Evolutionary conservation across 2,113 vertebrate genomes (phyloP), one percentile per base, ranked within the genome.

Genomic region (Trinectes maculatus): DNA sequence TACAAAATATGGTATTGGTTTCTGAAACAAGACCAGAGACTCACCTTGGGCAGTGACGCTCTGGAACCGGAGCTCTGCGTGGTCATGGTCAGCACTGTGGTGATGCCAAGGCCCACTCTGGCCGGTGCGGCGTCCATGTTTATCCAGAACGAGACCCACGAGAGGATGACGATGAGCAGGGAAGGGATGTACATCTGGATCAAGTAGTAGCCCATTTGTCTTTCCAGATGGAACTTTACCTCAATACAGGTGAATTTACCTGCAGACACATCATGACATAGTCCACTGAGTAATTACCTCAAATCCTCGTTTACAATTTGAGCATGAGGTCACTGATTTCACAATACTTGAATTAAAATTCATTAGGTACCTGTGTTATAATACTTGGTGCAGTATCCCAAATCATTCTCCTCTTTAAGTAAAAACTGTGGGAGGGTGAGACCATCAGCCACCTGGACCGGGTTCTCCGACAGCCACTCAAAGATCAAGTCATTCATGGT

Each of bases 141-240:
- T 85, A 98, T 97, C 95, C 96, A 98, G 85, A 97, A 97, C 71
- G 96, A 98, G 22, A 97, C 91, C 96, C 95, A 98, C 29, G 96
- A 97, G 9, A 98, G 92, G 88, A 98, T 98, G 85, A 97, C 95
- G 0, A 97, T 98, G 84, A 97, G 94, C 19, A 98, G 91, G 60
- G 95, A 96, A 40, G 95, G 96, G 76, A 98, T 96, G 90, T 98
- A 98, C 95, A 96, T 98, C 93, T 98, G 96, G 88, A 98, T 98
- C 86, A 98, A 85, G 80, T 97, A 98, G 87, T 98, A 97, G 77
- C 96, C 96, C 95, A 98, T 98, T 83, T 98, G 96, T 75, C 95
- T 86, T 77, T 97, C 95, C 85, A 98, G 87, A 84, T 97, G 96
- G 91, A 98, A 98, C 86, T 96, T 98, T 62, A 96, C 95, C 80